Conservation (phyloP, 1,140 invertebrate species). For the Anoplophora glabripennis region DNA sequence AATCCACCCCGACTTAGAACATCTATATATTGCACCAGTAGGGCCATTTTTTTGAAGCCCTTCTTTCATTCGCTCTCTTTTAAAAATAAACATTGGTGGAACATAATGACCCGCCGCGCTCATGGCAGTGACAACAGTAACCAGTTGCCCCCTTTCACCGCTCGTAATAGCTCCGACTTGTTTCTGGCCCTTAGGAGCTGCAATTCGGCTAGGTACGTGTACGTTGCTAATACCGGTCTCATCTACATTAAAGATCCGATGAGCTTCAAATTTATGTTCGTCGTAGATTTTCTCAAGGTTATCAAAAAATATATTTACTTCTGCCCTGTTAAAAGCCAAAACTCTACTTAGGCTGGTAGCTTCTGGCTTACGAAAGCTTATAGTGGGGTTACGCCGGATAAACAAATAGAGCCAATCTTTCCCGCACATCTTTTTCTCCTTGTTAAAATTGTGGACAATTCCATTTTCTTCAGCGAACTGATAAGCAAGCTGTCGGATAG, state of each 20-base stretch:
- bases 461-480: constrained; percentile 6
- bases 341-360: constrained; percentile 45
- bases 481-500: background rate
- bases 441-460: constrained; percentile 31
- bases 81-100: constrained; percentile 46
- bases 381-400: constrained; percentile 28
- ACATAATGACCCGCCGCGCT: constrained; percentile 34
- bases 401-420: constrained; percentile 43
- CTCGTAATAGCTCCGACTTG: constrained; percentile 35
- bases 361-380: constrained; percentile 40
- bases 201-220: constrained; percentile 26
- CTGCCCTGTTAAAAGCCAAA: constrained; percentile 41
- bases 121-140: constrained; percentile 39
- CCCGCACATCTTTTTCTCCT: constrained; percentile 32
- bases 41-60: background rate
- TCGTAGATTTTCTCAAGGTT: constrained; percentile 29
- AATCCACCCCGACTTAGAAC: constrained; percentile 20
- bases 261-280: constrained; percentile 36
- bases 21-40: constrained; percentile 6
- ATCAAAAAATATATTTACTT: constrained; percentile 45
- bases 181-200: constrained; percentile 43
- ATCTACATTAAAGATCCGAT: constrained; percentile 49
- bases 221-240: constrained; percentile 51
- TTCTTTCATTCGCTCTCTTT: constrained; percentile 38
- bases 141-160: constrained; percentile 46